Conservation (phyloP, 1,140 invertebrate species). For the Cepaea nemoralis region DNA sequence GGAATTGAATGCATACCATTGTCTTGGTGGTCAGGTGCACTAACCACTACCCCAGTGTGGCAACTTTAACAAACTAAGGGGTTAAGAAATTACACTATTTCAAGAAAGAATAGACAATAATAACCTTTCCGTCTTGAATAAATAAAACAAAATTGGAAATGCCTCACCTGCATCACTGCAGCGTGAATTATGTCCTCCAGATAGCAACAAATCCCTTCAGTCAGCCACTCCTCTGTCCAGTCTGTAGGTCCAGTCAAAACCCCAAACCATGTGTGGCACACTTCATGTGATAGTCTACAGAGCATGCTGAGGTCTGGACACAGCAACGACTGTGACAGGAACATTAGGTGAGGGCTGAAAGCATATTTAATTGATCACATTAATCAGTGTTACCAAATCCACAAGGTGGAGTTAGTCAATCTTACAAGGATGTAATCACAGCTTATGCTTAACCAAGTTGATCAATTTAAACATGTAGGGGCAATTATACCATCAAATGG, state of each 20-base stretch:
- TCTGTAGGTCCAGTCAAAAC: conserved; percentile 71
- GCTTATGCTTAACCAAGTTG: too few species aligned
- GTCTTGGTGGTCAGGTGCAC: too few species aligned
- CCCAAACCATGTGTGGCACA: conserved; percentile 73
- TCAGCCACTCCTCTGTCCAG: conserved; percentile 75
- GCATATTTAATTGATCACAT: too few species aligned
- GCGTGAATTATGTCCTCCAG: conserved; percentile 70
- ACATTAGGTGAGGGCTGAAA: conserved; percentile 71
- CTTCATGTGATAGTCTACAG: conserved; percentile 70
- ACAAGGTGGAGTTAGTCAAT: too few species aligned
- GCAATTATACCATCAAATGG: too few species aligned
- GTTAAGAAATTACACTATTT: not conserved
- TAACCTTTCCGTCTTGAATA: not conserved
- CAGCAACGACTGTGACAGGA: conserved; percentile 71
- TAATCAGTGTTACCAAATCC: too few species aligned
- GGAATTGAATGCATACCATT: too few species aligned
- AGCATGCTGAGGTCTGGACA: conserved; percentile 63
- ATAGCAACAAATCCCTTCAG: conserved; percentile 73
- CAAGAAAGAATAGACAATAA: not conserved
- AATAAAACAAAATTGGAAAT: too few species aligned
- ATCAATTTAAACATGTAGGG: too few species aligned
- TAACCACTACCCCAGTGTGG: not conserved
- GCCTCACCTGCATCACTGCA: conserved; percentile 50
- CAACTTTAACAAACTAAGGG: not conserved
- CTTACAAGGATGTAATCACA: too few species aligned